Evolutionary conservation across 1,140 invertebrate genomes (phyloP).

Genomic region (Dufourea novaeangliae): DNA sequence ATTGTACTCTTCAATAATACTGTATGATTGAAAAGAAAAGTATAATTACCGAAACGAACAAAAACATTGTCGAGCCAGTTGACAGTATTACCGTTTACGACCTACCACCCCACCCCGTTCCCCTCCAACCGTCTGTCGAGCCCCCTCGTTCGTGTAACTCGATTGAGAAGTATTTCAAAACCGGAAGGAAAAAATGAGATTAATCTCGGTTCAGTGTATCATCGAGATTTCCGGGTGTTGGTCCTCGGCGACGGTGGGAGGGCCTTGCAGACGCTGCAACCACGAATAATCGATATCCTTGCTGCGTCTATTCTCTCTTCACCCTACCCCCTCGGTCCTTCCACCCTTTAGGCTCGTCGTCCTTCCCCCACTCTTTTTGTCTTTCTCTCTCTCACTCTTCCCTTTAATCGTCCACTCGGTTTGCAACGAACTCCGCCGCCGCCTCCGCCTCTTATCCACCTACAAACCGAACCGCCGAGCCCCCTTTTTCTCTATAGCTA

Average conservation of each 20-base stretch:
- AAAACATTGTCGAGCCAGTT: not conserved
- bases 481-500: too few species aligned
- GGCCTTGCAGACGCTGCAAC: conserved; percentile 57
- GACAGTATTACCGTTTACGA: not conserved
- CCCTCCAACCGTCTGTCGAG: not conserved
- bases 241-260: conserved; percentile 23
- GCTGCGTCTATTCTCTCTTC: conserved; percentile 54
- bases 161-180: conserved; percentile 39
- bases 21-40: too few species aligned
- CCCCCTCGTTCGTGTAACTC: conserved; percentile 19
- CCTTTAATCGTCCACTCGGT: not conserved
- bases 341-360: not conserved
- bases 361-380: not conserved
- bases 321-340: conserved; percentile 24
- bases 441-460: not conserved
- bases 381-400: not conserved
- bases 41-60: too few species aligned
- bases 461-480: conserved; percentile 3
- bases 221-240: conserved; percentile 43
- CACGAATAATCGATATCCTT: conserved; percentile 72
- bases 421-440: not conserved
- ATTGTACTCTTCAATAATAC: too few species aligned
- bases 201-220: conserved; percentile 42
- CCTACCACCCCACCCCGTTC: not conserved
- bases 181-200: conserved; percentile 50